Evolutionary conservation across 2,797 vertebrate genomes (phyloP), one percentile per base, ranked within the genome.

Genomic region (Mus spretus): DNA sequence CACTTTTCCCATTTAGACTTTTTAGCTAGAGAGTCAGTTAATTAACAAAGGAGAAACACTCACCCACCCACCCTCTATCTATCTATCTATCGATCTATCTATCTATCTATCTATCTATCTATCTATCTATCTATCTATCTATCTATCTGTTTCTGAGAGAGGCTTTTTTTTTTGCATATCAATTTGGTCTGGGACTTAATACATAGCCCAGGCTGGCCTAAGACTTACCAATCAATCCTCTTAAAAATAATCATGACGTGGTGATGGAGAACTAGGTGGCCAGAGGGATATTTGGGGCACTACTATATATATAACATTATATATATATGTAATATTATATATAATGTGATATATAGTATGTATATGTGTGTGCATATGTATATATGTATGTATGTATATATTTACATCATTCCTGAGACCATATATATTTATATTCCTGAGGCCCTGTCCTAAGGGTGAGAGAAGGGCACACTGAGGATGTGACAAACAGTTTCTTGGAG

Each of bases 1-100:
- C 0, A 2, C 3, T 78, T 37, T 81, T 82, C 75, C 53, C 7
- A 17, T 17, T 67, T 79, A 74, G 50, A 26, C 70, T 74, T 89
- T 87, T 84, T 44, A 92, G 47, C n/a, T 77, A 91, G 75, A 50
- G 26, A 87, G 57, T 85, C n/a, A 55, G 4, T 74, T 20, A 67
- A 34, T 80, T 94, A 72, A 77, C n/a, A 57, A 89, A 94, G 34
- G 14, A 75, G 40, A 0, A 4, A 77, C n/a, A 53, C 44, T 44
- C 20, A 84, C 26, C 6, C 74, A 40, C 74, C 2, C 22, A n/a
- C n/a, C n/a, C n/a, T n/a, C n/a, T n/a, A n/a, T n/a, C n/a, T n/a
- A n/a, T 17, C 11, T 3, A 55, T 34, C 55, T 57, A 57, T n/a
- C 22, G 24, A 53, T 40, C 55, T 87, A 17, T 55, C 55, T 72